phyloP scores from a whole-genome alignment of 2,888 invertebrate genomes.

The Dolichopus griseipennis region DNA sequence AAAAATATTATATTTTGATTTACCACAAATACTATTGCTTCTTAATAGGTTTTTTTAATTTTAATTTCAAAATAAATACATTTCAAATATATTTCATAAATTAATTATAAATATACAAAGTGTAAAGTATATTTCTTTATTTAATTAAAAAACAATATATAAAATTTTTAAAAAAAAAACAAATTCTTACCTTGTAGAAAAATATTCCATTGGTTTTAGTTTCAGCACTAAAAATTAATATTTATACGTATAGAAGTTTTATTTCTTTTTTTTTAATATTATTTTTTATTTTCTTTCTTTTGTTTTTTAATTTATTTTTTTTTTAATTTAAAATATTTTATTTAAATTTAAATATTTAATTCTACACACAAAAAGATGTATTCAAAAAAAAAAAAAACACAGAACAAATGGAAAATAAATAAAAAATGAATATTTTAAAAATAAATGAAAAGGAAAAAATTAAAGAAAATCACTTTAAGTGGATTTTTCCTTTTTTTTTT shows the following conservation, averaged over 20 bases:
- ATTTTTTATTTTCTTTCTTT: neutral
- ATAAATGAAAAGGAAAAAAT: neutral
- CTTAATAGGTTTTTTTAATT: too few relatives aligned
- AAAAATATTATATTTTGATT: too few relatives aligned
- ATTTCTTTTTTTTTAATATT: neutral
- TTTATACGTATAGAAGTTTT: neutral
- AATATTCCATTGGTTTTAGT: neutral
- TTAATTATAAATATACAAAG: too few relatives aligned
- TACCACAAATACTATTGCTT: too few relatives aligned
- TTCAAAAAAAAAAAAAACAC: neutral
- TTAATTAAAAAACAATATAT: neutral
- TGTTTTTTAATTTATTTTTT: neutral
- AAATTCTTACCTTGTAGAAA: neutral
- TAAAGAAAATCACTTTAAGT: neutral
- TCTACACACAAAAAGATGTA: too few relatives aligned
- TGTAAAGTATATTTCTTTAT: too few relatives aligned
- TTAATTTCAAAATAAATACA: too few relatives aligned
- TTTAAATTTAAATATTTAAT: slow-evolving; percentile 2
- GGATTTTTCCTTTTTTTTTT: neutral
- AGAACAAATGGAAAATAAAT: too few relatives aligned
- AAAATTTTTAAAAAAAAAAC: neutral
- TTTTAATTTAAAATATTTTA: neutral
- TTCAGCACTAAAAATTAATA: neutral
- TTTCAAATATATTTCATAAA: too few relatives aligned
- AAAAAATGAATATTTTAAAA: neutral